Percentiles rank a stretch among this genome's conserved stretches.
Evolutionary conservation across 2,797 vertebrate species (phyloP).

Genomic region (Emydoidea blandingii): DNA sequence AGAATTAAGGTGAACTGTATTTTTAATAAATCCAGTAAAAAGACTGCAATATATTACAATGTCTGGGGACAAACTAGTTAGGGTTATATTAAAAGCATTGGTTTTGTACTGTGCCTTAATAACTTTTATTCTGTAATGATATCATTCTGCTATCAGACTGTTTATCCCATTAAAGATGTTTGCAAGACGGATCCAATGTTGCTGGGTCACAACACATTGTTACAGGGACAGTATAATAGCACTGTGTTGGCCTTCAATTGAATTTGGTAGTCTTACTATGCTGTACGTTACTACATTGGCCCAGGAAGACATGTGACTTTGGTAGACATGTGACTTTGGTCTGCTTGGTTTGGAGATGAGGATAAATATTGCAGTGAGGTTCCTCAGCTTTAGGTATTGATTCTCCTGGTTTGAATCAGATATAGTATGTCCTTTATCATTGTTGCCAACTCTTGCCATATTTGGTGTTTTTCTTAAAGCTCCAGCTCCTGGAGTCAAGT

Average conservation of each 20-base stretch:
- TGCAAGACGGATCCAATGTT: rapidly evolving
- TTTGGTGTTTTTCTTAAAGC: neutral
- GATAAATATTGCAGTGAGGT: neutral
- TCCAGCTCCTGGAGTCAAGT: neutral
- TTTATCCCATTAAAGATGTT: rapidly evolving
- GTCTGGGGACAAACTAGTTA: constrained; percentile 2
- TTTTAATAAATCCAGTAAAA: constrained; percentile 4
- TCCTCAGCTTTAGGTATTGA: neutral
- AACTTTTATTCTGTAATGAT: neutral
- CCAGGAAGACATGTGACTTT: neutral
- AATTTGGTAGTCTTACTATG: neutral
- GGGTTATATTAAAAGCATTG: neutral
- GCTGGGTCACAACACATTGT: rapidly evolving
- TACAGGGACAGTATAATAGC: neutral
- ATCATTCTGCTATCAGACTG: neutral
- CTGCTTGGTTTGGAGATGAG: neutral
- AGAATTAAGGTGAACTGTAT: constrained; percentile 7
- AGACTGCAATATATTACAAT: neutral
- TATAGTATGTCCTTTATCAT: neutral
- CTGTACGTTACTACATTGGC: neutral
- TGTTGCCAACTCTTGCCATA: neutral
- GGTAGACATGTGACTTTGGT: neutral
- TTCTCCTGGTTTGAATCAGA: neutral
- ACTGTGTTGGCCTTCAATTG: neutral
- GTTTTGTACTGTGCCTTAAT: neutral